Evolutionary conservation across 2,113 vertebrate species (phyloP), one percentile per base, ranked within the genome.

Genomic region (Sigmodon hispidus): DNA sequence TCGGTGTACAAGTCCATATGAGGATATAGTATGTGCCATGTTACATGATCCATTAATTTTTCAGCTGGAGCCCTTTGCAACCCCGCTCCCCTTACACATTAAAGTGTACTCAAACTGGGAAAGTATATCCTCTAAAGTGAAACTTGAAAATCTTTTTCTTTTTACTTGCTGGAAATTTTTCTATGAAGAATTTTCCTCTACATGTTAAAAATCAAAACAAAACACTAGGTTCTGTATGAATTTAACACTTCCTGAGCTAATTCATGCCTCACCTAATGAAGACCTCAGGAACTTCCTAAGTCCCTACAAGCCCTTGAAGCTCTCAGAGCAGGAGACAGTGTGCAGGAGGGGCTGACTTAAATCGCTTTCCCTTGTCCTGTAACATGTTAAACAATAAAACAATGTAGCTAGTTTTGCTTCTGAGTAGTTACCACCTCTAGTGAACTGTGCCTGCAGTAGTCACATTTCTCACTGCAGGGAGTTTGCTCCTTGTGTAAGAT

Each of bases 121-220:
- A 52, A 95, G 96, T 90, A 90, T 55, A 92, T 89, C 88, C 92
- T 98, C 92, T 95, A 97, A 96, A 93, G 93, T 97, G 96, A 98
- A 98, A 90, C 93, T 93, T 94, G 94, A 87, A 98, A 96, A 93
- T 45, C 79, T 93, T 97, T 98, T 98, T 93, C 95, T 98, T 96
- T 92, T 97, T 95, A 93, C 88, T 96, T 97, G 87, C 96, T 97
- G 95, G 86, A 95, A 86, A 97, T 98, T 98, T 98, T 98, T 94
- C 96, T 97, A 80, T 13, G 5, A 43, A 80, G 16, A 95, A 61
- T 89, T 98, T 97, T 97, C 91, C 94, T 93, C 92, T 96, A 63
- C 96, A 96, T 75, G 85, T 84, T 97, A 95, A 90, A 95, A 97
- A 97, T 11, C 24, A 5, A 98, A 98, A 96, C 97, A 94, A 86